Base-by-base conservation (phyloP, 2,888 invertebrate genomes). In the Eledone cirrhosa region DNA sequence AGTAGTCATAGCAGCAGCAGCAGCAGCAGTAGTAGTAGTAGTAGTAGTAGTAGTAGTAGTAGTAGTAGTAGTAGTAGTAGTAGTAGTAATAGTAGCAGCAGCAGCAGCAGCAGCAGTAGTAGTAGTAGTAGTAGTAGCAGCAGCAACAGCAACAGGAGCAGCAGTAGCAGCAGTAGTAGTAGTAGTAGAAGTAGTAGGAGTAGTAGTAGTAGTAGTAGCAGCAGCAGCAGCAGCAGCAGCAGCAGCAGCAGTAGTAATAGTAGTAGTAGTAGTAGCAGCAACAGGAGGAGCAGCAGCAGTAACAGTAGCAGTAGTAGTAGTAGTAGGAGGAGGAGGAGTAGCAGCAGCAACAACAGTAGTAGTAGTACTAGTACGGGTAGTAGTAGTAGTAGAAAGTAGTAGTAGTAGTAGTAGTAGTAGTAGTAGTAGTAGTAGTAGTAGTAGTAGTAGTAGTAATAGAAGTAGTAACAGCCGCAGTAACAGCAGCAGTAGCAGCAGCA, bases 11-110 rank as follows among this genome's bases (percentile, higher is more conserved):
- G 65, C 14, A n/a, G 65, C 8, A 11, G 0, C 27, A 63, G 65
- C 11, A 3, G 65, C 65, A 59, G 59, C 59, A 59, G 59, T n/a
- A 59, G 59, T n/a, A 59, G 59, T n/a, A 59, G 59, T 59, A 59
- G 59, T n/a, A 59, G 59, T 59, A 59, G 59, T n/a, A 59, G 59
- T 59, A 59, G 59, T 59, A 59, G 59, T 59, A 59, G 59, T 59
- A 59, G 59, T 59, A 59, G 59, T 59, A 59, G 59, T 59, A 59
- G 59, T 59, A 59, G 59, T 59, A 59, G 59, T 59, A 59, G 59
- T 59, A 59, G 59, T 59, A 59, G 59, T 59, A 59, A n/a, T 59
- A 59, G 59, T 59, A 59, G 59, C 59, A 59, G 59, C 59, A 59
- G 59, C 59, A 59, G 59, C 59, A 59, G 59, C 59, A 59, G 59